Evolutionary conservation across 2,888 invertebrate genomes (phyloP).

Genomic region (Tiphia femorata): DNA sequence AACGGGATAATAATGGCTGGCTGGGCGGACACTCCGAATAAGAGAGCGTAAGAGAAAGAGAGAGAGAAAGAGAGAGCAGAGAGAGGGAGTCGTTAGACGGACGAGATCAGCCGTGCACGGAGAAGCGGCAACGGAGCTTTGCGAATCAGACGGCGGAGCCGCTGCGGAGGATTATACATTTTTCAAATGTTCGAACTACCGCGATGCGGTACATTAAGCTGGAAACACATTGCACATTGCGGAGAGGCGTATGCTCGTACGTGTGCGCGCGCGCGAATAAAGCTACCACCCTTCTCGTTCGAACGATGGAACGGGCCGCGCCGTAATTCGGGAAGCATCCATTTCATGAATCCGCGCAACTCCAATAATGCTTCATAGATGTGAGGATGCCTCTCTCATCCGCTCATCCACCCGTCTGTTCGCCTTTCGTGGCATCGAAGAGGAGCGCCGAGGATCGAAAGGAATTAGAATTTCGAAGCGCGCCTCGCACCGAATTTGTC

Average conservation of each 20-base stretch:
- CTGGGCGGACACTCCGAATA: too few relatives aligned
- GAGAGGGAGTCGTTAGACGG: too few relatives aligned
- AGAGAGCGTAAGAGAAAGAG: too few relatives aligned
- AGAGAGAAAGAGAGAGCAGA: too few relatives aligned
- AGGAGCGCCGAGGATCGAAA: too few relatives aligned
- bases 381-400: too few relatives aligned
- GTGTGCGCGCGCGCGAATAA: neutral
- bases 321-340: slow-evolving; percentile 29
- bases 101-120: too few relatives aligned
- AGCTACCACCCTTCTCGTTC: neutral
- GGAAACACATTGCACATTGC: slow-evolving; percentile 36
- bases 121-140: slow-evolving; percentile 4
- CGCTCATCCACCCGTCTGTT: too few relatives aligned
- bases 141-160: slow-evolving; percentile 15
- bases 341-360: slow-evolving; percentile 29
- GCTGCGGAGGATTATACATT: slow-evolving; percentile 30
- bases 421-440: too few relatives aligned
- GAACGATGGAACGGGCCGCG: slow-evolving; percentile 1
- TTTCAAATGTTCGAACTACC: slow-evolving; percentile 34
- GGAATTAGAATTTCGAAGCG: too few relatives aligned
- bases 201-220: slow-evolving; percentile 38
- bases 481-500: too few relatives aligned
- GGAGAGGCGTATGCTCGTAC: slow-evolving; percentile 15
- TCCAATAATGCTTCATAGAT: slow-evolving; percentile 26
- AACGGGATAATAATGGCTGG: too few relatives aligned